Conservation (phyloP, 2,113 vertebrate genomes). For the Melozone crissalis region DNA sequence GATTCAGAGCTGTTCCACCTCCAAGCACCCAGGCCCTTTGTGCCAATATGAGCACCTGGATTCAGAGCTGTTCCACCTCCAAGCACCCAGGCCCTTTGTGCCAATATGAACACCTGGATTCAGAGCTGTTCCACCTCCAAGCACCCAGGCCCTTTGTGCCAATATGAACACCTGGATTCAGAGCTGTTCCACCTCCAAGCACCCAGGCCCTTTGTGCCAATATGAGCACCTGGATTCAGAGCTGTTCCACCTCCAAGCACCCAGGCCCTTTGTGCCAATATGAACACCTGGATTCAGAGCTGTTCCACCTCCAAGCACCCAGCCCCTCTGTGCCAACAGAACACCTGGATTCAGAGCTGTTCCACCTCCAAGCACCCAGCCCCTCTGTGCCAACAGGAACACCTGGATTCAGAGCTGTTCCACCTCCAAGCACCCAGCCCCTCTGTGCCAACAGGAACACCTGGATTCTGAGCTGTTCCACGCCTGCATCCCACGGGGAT, state of each 20-base stretch:
- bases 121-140: neutral
- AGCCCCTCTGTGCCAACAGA: accelerated
- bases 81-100: no score
- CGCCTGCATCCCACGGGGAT: neutral
- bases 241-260: no score
- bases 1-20: neutral
- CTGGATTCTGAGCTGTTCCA: neutral
- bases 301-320: neutral
- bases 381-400: accelerated
- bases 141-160: neutral
- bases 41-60: accelerated
- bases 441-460: no score
- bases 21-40: no score
- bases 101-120: neutral
- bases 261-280: no score
- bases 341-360: no score
- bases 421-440: no score
- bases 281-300: neutral
- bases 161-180: accelerated
- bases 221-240: accelerated
- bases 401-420: no score
- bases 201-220: neutral
- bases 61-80: no score
- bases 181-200: no score
- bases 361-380: no score